These are phyloP conservation scores for Eolophus roseicapilla DNA, from an alignment of 2,113 vertebrate genomes.

Conservation along the genomic window DNA sequence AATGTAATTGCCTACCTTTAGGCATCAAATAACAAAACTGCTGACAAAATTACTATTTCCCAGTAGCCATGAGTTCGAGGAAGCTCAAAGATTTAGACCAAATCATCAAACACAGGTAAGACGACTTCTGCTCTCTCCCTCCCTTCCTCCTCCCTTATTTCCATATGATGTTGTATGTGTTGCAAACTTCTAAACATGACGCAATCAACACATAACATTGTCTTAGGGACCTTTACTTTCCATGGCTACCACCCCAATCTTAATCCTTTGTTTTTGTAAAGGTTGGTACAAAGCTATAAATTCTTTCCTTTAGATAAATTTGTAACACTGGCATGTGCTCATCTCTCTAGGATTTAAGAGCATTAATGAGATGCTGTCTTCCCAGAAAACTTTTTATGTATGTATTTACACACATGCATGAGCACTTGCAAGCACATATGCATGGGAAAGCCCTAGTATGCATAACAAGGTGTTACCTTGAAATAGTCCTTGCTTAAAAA, in stretches of 20 bases:
- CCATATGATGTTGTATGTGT: not conserved
- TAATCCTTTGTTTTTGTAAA: not conserved
- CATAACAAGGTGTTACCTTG: not conserved
- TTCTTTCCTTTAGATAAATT: not conserved
- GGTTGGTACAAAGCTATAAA: not conserved
- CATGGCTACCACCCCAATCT: not conserved
- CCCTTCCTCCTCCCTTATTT: not conserved
- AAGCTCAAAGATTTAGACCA: not conserved
- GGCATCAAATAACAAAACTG: conserved; percentile 18
- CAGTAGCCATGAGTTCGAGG: not conserved
- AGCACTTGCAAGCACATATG: fast-evolving
- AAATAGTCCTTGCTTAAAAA: not conserved
- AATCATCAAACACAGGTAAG: not conserved
- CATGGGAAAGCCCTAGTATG: not conserved
- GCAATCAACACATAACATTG: not conserved
- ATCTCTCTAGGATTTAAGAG: not conserved
- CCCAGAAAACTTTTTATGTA: not conserved
- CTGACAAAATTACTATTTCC: conserved; percentile 11
- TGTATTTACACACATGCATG: not conserved
- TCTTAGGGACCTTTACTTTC: not conserved
- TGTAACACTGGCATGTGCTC: not conserved
- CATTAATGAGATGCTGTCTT: not conserved
- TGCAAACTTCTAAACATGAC: not conserved
- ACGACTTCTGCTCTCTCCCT: not conserved
- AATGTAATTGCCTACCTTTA: conserved; percentile 35